Conservation (phyloP, 1,140 invertebrate genomes). For the Akabosia matsudoensis region DNA sequence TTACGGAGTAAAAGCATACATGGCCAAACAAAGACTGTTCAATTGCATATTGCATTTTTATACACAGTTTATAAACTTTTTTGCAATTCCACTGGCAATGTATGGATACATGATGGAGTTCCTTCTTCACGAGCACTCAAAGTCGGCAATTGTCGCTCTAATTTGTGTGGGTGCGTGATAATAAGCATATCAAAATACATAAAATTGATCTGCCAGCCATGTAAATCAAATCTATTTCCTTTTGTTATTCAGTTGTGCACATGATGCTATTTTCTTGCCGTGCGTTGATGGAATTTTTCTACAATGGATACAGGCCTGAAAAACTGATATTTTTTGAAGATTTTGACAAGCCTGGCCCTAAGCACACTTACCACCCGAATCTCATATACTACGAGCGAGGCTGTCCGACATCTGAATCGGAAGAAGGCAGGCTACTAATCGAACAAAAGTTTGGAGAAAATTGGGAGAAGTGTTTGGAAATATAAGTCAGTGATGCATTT, state of each 20-base stretch:
- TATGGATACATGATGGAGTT: conserved; percentile 26
- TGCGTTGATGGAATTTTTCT: conserved; percentile 7
- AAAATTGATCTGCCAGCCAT: neutral
- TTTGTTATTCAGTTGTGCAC: conserved; percentile 3
- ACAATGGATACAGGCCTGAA: neutral
- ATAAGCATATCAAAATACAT: neutral
- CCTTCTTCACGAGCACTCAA: neutral
- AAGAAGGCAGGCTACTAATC: too few relatives aligned
- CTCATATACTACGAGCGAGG: neutral
- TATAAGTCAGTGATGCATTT: too few relatives aligned
- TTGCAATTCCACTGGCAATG: conserved; percentile 15
- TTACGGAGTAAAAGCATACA: too few relatives aligned
- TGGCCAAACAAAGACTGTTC: too few relatives aligned
- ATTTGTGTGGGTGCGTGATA: conserved; percentile 3
- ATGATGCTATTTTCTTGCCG: neutral
- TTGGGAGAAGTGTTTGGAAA: too few relatives aligned
- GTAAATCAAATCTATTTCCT: neutral
- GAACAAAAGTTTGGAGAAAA: too few relatives aligned
- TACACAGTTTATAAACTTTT: conserved; percentile 14
- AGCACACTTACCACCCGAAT: neutral
- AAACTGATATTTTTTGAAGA: neutral
- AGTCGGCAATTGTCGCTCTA: neutral
- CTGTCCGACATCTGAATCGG: neutral
- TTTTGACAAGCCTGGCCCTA: neutral
- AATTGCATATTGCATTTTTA: neutral